phyloP scores from a whole-genome alignment of 2,888 invertebrate genomes.

The Lycophotia porphyrea region DNA sequence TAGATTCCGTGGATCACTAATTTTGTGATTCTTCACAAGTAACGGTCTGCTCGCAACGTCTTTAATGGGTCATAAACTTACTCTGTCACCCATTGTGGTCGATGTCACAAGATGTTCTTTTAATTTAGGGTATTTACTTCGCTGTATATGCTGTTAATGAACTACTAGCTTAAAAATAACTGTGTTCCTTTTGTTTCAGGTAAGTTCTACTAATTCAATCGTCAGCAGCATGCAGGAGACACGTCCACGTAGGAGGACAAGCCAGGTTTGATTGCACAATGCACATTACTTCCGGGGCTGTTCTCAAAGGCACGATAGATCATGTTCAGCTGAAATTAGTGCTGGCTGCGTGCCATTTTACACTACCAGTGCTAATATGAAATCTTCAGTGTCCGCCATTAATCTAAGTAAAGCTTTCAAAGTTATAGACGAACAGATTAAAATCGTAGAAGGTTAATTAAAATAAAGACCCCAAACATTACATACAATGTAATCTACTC shows the following conservation, averaged over 20 bases:
- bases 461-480: constrained; percentile 31
- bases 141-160: no score
- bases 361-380: constrained; percentile 27
- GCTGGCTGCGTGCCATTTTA: constrained; percentile 50
- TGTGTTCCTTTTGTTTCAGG: constrained; percentile 48
- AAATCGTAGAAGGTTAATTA: constrained; percentile 26
- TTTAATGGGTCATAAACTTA: constrained; percentile 31
- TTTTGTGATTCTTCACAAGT: constrained; percentile 31
- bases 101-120: constrained; percentile 2
- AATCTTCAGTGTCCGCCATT: constrained; percentile 24
- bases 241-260: not conserved
- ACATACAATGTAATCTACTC: constrained; percentile 3
- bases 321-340: constrained; percentile 45
- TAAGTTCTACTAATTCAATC: constrained; percentile 30
- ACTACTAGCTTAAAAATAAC: not conserved
- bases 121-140: not conserved
- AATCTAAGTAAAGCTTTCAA: constrained; percentile 30
- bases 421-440: constrained; percentile 29
- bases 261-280: constrained; percentile 45
- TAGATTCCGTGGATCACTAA: constrained; percentile 14
- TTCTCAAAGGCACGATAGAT: constrained; percentile 32
- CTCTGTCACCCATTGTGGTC: constrained; percentile 33
- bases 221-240: not conserved
- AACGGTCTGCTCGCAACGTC: not conserved
- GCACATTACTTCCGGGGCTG: constrained; percentile 21